These are phyloP conservation scores for Choloepus hoffmanni DNA, from an alignment of 2,113 vertebrate genomes.

Conservation along the genomic window DNA sequence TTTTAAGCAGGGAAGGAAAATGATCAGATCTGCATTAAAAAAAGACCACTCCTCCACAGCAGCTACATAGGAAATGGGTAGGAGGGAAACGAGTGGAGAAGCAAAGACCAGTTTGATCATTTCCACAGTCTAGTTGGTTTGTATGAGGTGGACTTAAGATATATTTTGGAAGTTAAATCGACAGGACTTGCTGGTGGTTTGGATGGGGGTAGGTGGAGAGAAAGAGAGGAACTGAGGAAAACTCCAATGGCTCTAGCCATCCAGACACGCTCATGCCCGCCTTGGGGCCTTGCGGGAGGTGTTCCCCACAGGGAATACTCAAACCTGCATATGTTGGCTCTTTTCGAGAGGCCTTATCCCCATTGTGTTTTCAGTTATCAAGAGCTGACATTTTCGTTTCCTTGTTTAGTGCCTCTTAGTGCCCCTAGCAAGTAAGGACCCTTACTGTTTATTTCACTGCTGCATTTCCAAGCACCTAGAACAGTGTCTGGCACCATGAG, in stretches of 20 bases:
- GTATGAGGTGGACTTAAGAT: neutral
- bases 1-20: neutral
- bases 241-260: neutral
- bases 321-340: too few species aligned
- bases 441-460: neutral
- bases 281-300: neutral
- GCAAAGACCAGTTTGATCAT: neutral
- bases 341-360: neutral
- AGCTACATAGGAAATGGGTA: neutral
- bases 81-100: neutral
- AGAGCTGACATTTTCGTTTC: neutral
- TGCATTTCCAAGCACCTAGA: neutral
- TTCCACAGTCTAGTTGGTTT: neutral
- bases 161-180: neutral
- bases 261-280: too few species aligned
- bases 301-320: neutral
- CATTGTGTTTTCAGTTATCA: neutral
- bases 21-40: neutral
- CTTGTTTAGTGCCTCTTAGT: neutral
- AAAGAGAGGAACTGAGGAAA: neutral
- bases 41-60: neutral
- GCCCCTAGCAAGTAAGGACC: neutral
- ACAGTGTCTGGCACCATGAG: neutral
- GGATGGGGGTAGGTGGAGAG: neutral
- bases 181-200: neutral